Conservation (phyloP, 2,888 invertebrate species). For the Dasypogon diadema region DNA sequence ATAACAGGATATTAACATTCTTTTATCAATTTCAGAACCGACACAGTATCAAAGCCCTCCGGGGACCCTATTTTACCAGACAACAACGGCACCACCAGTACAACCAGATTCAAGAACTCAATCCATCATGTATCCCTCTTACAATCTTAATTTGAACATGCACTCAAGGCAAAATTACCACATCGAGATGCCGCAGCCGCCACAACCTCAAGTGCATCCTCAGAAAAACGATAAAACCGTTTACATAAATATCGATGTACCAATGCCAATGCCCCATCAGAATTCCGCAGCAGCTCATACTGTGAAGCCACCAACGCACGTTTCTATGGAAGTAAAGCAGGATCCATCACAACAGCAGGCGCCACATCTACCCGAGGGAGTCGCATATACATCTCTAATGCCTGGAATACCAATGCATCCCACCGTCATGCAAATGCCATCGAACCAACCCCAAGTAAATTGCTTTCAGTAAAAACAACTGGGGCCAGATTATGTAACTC, state of each 20-base stretch:
- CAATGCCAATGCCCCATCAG: slow-evolving; percentile 61
- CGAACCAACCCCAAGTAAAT: slow-evolving; percentile 51
- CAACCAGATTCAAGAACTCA: slow-evolving; percentile 65
- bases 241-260: slow-evolving; percentile 33
- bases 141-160: slow-evolving; percentile 63
- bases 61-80: slow-evolving; percentile 70
- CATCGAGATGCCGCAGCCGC: slow-evolving; percentile 63
- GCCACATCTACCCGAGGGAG: slow-evolving; percentile 64
- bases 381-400: slow-evolving; percentile 65
- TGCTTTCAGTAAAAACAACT: not conserved
- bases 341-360: slow-evolving; percentile 62
- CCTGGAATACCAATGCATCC: slow-evolving; percentile 66
- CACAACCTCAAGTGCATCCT: slow-evolving; percentile 57
- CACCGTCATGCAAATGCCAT: slow-evolving; percentile 62
- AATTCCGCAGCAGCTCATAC: slow-evolving; percentile 53
- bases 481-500: too few species aligned
- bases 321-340: slow-evolving; percentile 64
- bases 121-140: slow-evolving; percentile 64
- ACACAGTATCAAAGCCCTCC: slow-evolving; percentile 70
- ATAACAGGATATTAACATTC: not conserved
- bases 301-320: slow-evolving; percentile 65
- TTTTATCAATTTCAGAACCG: slow-evolving; percentile 70
- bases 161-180: slow-evolving; percentile 66
- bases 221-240: slow-evolving; percentile 53
- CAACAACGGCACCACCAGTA: slow-evolving; percentile 68